A percentile compares a stretch with the other conserved stretches of the same genome.
These are phyloP conservation scores for Amiota mariae DNA, from an alignment of 2,888 invertebrate species.

Conservation along the genomic window DNA sequence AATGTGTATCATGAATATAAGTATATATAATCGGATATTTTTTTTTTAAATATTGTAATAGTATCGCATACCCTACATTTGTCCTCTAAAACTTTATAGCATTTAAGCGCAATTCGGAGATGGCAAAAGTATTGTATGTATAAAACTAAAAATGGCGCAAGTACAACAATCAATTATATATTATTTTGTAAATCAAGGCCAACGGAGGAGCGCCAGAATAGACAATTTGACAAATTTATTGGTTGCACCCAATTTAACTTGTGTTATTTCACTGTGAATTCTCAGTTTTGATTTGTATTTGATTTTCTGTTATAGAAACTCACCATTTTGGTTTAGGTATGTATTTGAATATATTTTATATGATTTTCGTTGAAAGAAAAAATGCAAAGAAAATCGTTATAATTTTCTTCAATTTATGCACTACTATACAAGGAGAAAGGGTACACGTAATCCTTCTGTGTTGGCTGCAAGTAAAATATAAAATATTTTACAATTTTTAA, in stretches of 20 bases:
- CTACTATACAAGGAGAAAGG: conserved; percentile 22
- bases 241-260: conserved; percentile 27
- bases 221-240: conserved; percentile 50
- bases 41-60: conserved; percentile 2
- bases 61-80: conserved; percentile 54
- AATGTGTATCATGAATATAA: background rate
- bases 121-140: background rate
- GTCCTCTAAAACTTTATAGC: conserved; percentile 51
- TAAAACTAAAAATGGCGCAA: conserved; percentile 13
- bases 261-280: conserved; percentile 29
- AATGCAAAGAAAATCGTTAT: conserved; percentile 19
- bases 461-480: conserved; percentile 6
- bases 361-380: conserved; percentile 22
- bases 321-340: conserved; percentile 51
- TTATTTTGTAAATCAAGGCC: conserved; percentile 53
- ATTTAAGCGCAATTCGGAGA: background rate
- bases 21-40: background rate
- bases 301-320: conserved; percentile 34
- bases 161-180: conserved; percentile 33
- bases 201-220: conserved; percentile 38
- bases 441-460: conserved; percentile 13
- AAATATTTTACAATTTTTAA: background rate
- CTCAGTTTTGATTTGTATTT: conserved; percentile 20
- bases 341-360: conserved; percentile 1
- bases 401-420: conserved; percentile 17